Conservation (phyloP, 2,888 invertebrate genomes). For the Hirtodrosophila histrioides region DNA sequence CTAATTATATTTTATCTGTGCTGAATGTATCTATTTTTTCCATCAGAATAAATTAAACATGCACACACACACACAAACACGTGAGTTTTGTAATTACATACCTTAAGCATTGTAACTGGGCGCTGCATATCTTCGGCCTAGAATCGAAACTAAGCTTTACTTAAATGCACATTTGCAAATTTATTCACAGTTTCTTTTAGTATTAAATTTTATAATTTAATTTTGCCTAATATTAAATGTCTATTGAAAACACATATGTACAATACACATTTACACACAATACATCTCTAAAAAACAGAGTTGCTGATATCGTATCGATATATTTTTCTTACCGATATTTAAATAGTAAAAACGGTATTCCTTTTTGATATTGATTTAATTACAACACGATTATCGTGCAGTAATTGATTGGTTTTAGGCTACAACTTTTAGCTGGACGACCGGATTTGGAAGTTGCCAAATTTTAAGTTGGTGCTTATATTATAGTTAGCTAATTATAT, state of each 20-base stretch:
- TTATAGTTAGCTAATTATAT: too few species aligned
- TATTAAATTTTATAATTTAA: slow-evolving; percentile 45
- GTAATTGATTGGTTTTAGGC: too few species aligned
- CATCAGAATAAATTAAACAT: not conserved
- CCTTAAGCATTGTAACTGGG: slow-evolving; percentile 43
- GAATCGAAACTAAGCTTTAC: slow-evolving; percentile 14
- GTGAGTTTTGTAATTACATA: slow-evolving; percentile 42
- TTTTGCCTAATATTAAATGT: slow-evolving; percentile 54
- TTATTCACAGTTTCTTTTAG: slow-evolving; percentile 40
- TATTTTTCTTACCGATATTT: not conserved
- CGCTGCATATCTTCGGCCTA: slow-evolving; percentile 42
- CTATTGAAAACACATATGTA: slow-evolving; percentile 55
- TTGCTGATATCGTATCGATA: slow-evolving; percentile 11
- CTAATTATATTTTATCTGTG: not conserved
- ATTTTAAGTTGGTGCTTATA: too few species aligned
- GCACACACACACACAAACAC: slow-evolving; percentile 24
- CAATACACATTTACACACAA: slow-evolving; percentile 17
- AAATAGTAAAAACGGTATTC: too few species aligned
- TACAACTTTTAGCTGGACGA: too few species aligned
- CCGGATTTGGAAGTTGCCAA: too few species aligned
- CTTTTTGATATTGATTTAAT: too few species aligned
- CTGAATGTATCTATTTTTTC: not conserved
- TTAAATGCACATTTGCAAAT: slow-evolving; percentile 55
- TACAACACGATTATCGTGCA: too few species aligned
- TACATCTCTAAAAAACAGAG: slow-evolving; percentile 11